A percentile compares a stretch with the other conserved stretches of the same genome.
phyloP scores from a whole-genome alignment of 2,113 vertebrate genomes.

The Menura novaehollandiae region DNA sequence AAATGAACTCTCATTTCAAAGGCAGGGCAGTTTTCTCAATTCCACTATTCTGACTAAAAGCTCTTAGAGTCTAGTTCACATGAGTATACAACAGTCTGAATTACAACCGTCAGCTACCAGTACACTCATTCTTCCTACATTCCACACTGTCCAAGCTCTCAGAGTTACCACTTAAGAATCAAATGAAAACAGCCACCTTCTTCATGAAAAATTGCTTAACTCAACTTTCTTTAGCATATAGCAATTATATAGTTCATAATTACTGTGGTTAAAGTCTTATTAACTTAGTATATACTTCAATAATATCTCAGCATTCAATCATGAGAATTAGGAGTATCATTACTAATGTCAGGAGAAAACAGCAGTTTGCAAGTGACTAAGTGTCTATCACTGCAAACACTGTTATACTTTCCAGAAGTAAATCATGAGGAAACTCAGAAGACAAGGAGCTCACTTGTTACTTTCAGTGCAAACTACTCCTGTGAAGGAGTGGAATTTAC shows the following conservation, averaged over 20 bases:
- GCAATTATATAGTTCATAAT: background rate
- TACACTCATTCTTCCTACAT: background rate
- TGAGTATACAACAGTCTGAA: rapidly evolving
- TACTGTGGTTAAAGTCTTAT: background rate
- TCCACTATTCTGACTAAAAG: background rate
- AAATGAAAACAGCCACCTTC: background rate
- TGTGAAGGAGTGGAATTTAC: background rate
- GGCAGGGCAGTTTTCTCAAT: background rate
- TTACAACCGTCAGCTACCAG: background rate
- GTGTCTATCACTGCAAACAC: background rate
- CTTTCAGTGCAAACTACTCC: background rate
- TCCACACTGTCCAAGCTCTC: background rate
- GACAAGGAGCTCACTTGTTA: background rate
- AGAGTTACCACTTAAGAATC: background rate
- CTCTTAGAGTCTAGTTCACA: background rate
- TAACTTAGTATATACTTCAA: background rate
- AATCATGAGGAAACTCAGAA: background rate
- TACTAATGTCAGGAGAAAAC: background rate
- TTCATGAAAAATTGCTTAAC: background rate
- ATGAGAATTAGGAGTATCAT: background rate
- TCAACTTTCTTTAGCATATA: background rate
- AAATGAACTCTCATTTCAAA: background rate
- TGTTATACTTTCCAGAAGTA: background rate
- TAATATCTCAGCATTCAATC: background rate
- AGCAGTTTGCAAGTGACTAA: background rate